Evolutionary conservation across 2,888 invertebrate genomes (phyloP).

Genomic region (Idaea straminata): DNA sequence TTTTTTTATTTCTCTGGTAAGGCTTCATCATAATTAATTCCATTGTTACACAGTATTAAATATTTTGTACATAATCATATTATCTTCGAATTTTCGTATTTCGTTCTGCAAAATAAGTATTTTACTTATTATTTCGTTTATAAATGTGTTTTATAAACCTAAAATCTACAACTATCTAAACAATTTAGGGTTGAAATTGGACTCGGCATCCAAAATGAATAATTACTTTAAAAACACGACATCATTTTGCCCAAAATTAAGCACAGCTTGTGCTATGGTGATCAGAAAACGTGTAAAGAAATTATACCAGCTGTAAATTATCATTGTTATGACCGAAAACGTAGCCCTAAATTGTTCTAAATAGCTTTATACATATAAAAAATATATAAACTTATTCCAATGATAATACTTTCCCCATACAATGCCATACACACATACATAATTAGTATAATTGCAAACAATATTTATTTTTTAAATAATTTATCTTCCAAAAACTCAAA

Average conservation of each 20-base stretch:
- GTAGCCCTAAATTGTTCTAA: too few relatives aligned
- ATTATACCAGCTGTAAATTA: too few relatives aligned
- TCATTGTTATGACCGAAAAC: background rate
- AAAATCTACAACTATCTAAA: constrained; percentile 5
- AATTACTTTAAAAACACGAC: too few relatives aligned
- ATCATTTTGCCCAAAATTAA: too few relatives aligned
- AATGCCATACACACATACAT: constrained; percentile 25
- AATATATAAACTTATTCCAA: background rate
- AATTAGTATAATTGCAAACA: constrained; percentile 8
- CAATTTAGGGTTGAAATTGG: background rate
- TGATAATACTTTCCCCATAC: constrained; percentile 37
- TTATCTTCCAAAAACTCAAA: background rate
- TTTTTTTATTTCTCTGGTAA: background rate
- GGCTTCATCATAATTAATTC: background rate
- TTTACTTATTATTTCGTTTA: constrained; percentile 5
- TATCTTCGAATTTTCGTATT: constrained; percentile 21
- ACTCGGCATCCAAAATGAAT: too few relatives aligned
- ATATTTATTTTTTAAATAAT: background rate
- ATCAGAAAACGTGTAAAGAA: too few relatives aligned
- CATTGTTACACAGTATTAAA: background rate
- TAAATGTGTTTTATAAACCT: constrained; percentile 12
- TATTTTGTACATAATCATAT: constrained; percentile 7
- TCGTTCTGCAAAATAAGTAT: constrained; percentile 31
- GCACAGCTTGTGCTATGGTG: too few relatives aligned
- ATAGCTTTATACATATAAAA: too few relatives aligned